Evolutionary conservation across 2,797 vertebrate genomes (phyloP).

Genomic region (Sebastes nivosus): DNA sequence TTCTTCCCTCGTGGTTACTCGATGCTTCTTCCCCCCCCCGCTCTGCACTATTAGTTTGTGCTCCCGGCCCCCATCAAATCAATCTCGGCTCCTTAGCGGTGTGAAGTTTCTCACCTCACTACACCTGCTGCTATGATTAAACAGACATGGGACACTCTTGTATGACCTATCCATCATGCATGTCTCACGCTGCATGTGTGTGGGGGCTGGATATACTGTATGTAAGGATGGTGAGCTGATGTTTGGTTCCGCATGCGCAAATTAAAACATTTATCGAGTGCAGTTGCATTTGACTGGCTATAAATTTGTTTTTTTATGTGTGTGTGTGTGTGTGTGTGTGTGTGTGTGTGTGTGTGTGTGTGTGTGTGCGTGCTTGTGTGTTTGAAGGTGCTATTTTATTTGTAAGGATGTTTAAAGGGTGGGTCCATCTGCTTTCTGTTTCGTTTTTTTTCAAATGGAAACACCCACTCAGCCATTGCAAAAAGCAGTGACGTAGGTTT

Average conservation of each 20-base stretch:
- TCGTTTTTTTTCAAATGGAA: no score
- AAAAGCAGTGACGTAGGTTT: no score
- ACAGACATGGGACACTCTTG: slow-evolving; percentile 31
- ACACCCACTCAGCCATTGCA: no score
- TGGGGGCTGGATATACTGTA: neutral
- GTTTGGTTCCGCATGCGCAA: slow-evolving; percentile 2
- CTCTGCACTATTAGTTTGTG: slow-evolving; percentile 1
- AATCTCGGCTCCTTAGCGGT: slow-evolving; percentile 23
- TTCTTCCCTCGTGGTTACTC: neutral
- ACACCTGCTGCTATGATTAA: slow-evolving; percentile 56
- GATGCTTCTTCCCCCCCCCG: neutral
- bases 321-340: no score
- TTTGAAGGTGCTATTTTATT: neutral
- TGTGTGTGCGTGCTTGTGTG: neutral
- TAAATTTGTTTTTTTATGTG: neutral
- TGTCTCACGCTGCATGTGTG: slow-evolving; percentile 6
- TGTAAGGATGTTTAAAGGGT: neutral
- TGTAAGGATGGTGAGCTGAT: neutral
- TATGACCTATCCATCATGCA: slow-evolving; percentile 38
- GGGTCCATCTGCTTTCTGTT: no score
- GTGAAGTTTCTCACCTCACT: slow-evolving; percentile 37
- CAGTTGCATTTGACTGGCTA: neutral
- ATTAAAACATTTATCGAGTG: neutral
- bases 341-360: neutral
- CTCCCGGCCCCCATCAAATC: slow-evolving; percentile 28